Percentiles rank a stretch among this genome's conserved stretches.
Conservation (phyloP, 2,113 vertebrate species). For the Abramis brama region DNA sequence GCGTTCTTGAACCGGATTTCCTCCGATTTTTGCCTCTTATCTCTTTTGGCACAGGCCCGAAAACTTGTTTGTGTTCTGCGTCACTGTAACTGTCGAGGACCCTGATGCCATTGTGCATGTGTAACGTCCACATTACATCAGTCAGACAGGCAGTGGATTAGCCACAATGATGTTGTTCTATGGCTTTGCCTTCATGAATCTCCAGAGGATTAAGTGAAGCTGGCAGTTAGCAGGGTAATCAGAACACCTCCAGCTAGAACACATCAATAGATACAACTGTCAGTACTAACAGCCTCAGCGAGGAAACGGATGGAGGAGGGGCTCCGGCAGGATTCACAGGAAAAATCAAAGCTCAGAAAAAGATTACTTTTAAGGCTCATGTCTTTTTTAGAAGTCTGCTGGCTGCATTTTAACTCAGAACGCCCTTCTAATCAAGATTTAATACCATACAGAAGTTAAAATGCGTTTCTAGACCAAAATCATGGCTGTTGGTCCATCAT, state of each 20-base stretch:
- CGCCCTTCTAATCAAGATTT: constrained; percentile 30
- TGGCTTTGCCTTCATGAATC: constrained; percentile 38
- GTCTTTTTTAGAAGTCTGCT: constrained; percentile 6
- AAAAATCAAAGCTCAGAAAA: constrained; percentile 16
- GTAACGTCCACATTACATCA: neutral
- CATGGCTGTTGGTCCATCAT: constrained; percentile 1
- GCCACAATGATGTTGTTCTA: constrained; percentile 26
- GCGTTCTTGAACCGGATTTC: constrained; percentile 52
- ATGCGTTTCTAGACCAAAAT: constrained; percentile 19
- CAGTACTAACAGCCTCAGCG: constrained; percentile 15
- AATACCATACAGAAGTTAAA: constrained; percentile 27
- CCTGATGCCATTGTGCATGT: constrained; percentile 13
- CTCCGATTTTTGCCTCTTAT: constrained; percentile 64
- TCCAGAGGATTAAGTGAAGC: constrained; percentile 47
- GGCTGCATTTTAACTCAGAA: constrained; percentile 9
- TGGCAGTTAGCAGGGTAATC: constrained; percentile 47
- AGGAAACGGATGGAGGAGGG: neutral
- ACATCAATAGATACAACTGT: constrained; percentile 37
- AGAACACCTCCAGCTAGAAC: constrained; percentile 39
- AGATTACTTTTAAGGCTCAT: constrained; percentile 12
- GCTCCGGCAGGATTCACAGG: neutral
- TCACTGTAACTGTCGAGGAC: neutral
- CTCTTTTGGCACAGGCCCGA: constrained; percentile 56
- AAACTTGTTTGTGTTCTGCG: neutral
- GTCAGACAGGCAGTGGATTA: constrained; percentile 39